phyloP scores from a whole-genome alignment of 2,113 vertebrate species.

The Panurus biarmicus region DNA sequence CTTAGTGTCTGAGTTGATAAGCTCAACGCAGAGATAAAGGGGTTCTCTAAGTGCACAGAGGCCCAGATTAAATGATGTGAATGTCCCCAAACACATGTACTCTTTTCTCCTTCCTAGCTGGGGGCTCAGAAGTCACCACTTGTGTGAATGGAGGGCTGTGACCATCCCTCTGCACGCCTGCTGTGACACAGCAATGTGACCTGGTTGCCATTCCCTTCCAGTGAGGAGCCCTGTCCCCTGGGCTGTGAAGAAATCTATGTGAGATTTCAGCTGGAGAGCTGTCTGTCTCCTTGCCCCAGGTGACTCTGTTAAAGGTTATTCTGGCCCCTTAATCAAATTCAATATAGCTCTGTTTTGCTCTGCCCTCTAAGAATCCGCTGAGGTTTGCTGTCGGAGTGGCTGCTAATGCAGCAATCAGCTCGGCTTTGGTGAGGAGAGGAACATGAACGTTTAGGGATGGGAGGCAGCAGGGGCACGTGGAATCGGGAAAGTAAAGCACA shows the following conservation, averaged over 20 bases:
- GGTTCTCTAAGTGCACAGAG: background rate
- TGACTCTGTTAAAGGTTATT: background rate
- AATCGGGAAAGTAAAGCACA: background rate
- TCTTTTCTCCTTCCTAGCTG: background rate
- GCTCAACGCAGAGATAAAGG: background rate
- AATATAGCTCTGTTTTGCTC: background rate
- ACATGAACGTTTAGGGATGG: background rate
- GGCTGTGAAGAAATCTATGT: background rate
- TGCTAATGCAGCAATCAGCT: background rate
- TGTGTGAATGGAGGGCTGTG: background rate
- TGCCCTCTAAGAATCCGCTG: background rate
- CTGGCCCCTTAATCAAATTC: slow-evolving; percentile 8
- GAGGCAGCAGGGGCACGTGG: background rate
- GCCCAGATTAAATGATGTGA: background rate
- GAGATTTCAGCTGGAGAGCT: background rate
- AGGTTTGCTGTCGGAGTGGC: background rate
- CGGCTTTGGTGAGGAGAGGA: background rate
- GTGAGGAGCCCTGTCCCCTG: background rate
- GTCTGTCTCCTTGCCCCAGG: background rate
- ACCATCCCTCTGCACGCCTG: accelerated
- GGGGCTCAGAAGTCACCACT: background rate
- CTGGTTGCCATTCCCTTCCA: accelerated
- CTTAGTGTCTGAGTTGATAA: background rate
- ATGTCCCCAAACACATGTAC: background rate
- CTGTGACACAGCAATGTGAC: background rate